These are phyloP conservation scores for Scaptomyza polygonia DNA, from an alignment of 2,888 invertebrate species.

Conservation along the genomic window DNA sequence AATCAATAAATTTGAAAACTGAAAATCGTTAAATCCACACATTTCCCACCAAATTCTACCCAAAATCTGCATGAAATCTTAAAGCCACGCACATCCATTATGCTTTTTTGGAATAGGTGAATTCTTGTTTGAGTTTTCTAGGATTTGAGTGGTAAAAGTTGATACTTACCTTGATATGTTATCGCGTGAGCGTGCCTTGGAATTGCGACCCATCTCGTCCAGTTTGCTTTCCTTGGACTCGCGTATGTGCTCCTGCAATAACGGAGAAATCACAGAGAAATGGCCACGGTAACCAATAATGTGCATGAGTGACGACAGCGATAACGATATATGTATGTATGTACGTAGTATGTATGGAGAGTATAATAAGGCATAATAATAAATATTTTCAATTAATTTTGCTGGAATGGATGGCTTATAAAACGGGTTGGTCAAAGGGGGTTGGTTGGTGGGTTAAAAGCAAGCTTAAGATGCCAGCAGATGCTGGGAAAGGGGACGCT, in stretches of 20 bases:
- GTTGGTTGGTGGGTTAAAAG: not conserved
- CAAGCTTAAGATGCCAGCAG: constrained; percentile 9
- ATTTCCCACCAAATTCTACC: too few species aligned
- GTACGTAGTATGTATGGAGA: too few species aligned
- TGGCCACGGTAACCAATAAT: constrained; percentile 41
- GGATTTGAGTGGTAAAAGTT: too few species aligned
- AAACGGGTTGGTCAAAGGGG: constrained; percentile 5
- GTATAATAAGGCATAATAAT: constrained; percentile 60
- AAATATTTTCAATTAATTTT: constrained; percentile 72
- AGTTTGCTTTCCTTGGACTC: constrained; percentile 92
- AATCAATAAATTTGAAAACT: too few species aligned
- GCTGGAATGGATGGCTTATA: constrained; percentile 17
- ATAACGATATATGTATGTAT: constrained; percentile 8
- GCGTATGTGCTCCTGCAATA: constrained; percentile 88
- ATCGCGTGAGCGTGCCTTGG: constrained; percentile 84
- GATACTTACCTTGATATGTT: constrained; percentile 81
- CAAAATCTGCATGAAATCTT: too few species aligned
- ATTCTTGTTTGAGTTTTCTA: too few species aligned
- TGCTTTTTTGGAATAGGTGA: too few species aligned
- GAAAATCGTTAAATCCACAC: too few species aligned
- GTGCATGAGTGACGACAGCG: constrained; percentile 32
- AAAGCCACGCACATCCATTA: too few species aligned
- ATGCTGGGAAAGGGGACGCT: constrained; percentile 3
- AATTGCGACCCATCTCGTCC: constrained; percentile 87
- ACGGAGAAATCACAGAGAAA: constrained; percentile 35